Base-by-base conservation (phyloP, 2,113 vertebrate genomes). In the Ammodytes marinus region DNA sequence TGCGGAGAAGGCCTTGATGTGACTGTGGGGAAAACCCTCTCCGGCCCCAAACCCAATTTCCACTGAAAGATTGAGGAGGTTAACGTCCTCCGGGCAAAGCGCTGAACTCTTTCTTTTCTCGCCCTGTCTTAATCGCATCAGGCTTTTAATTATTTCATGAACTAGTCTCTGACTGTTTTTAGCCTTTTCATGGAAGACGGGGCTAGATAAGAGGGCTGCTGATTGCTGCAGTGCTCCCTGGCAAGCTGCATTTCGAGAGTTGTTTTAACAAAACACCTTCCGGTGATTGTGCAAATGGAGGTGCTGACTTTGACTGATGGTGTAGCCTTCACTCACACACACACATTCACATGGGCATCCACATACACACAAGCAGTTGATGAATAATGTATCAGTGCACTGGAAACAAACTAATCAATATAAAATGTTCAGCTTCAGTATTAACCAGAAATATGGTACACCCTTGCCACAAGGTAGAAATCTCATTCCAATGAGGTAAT, bases 101-200 rank as follows among this genome's bases (percentile, higher is more conserved):
- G 4, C 73, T 52, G 57, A 79, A 82, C 79, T 85, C 58, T n/a
- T 45, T 60, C 55, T 69, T 67, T 64, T 52, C 75, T 78, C 14
- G 47, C 76, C 69, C 89, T 74, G 79, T 89, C 83, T 87, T 85
- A 90, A 94, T 93, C 84, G 73, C 83, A 89, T 90, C 87, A 15
- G 69, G 60, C 80, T 89, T 88, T 88, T 89, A 79, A 89, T 93
- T 91, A 86, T 93, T 91, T 88, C 80, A 88, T 91, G 86, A 89
- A 88, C 85, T 81, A 49, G 66, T 85, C 80, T 83, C 40, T 1
- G 60, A 57, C 76, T 69, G 15, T 45, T 46, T 88, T 69, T 84
- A 79, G 87, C 87, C 86, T 88, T 90, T 93, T 93, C 59, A 87
- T 79, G 84, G 74, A 67, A 80, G 70, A 42, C 43, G 12, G 60